Percentiles rank a stretch among this genome's conserved stretches.
phyloP scores from a whole-genome alignment of 2,888 invertebrate species.

The Meta bourneti region DNA sequence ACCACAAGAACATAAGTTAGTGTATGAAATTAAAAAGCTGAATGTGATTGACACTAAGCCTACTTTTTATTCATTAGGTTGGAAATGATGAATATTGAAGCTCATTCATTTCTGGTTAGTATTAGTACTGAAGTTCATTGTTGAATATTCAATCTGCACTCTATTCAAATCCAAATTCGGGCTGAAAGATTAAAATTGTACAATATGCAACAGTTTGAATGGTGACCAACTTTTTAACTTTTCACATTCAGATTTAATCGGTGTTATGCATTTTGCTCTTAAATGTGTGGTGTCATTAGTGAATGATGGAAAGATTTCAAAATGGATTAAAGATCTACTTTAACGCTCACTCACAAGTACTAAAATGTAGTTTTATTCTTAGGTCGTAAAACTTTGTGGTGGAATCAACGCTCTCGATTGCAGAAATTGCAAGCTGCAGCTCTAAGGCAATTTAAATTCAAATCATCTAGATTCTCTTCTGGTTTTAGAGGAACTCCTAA shows the following conservation, averaged over 20 bases:
- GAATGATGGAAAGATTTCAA: slow-evolving; percentile 52
- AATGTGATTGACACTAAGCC: slow-evolving; percentile 55
- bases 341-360: neutral
- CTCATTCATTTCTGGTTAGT: slow-evolving; percentile 68
- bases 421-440: slow-evolving; percentile 53
- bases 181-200: slow-evolving; percentile 17
- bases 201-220: slow-evolving; percentile 74
- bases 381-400: slow-evolving; percentile 72
- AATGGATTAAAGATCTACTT: neutral
- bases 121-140: slow-evolving; percentile 40
- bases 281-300: slow-evolving; percentile 76
- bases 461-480: slow-evolving; percentile 32
- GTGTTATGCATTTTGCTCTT: slow-evolving; percentile 45
- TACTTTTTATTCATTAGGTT: slow-evolving; percentile 76
- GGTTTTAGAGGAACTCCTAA: slow-evolving; percentile 59
- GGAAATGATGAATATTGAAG: slow-evolving; percentile 73
- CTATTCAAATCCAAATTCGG: slow-evolving; percentile 6
- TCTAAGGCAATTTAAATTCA: slow-evolving; percentile 43
- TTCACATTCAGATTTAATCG: neutral
- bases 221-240: slow-evolving; percentile 39
- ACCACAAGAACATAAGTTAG: slow-evolving; percentile 65
- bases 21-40: slow-evolving; percentile 52
- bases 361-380: neutral
- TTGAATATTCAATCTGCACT: slow-evolving; percentile 15
- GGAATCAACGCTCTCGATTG: slow-evolving; percentile 62